These are phyloP conservation scores for Vombatus ursinus DNA, from an alignment of 2,113 vertebrate genomes.

Conservation along the genomic window DNA sequence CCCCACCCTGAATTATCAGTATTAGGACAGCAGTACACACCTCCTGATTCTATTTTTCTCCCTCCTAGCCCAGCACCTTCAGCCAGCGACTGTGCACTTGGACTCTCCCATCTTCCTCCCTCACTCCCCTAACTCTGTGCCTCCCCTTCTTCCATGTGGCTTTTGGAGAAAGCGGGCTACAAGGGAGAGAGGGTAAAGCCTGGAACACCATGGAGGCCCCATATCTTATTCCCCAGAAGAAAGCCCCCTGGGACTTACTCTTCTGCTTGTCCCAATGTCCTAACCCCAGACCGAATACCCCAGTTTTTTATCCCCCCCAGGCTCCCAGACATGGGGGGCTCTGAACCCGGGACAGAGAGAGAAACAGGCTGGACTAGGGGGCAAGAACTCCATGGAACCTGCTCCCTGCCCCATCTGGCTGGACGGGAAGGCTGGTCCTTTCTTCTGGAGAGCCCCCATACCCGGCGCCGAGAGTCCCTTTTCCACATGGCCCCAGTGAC, in stretches of 20 bases:
- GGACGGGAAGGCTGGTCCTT: conserved; percentile 62
- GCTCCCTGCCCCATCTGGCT: conserved; percentile 72
- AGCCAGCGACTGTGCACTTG: neutral
- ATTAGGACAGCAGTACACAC: neutral
- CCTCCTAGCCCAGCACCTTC: neutral
- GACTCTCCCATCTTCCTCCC: neutral
- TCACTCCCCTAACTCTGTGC: neutral
- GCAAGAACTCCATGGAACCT: neutral
- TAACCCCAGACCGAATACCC: conserved; percentile 79
- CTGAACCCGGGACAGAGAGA: neutral
- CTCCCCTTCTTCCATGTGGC: conserved; percentile 65
- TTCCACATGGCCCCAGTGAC: conserved; percentile 64
- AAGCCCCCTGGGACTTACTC: neutral
- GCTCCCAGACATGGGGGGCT: neutral
- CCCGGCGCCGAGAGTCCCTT: conserved; percentile 81
- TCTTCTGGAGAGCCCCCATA: conserved; percentile 81
- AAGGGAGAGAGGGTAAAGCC: conserved; percentile 18
- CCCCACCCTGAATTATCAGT: neutral
- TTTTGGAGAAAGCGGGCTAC: conserved; percentile 69
- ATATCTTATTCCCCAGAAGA: conserved; percentile 47
- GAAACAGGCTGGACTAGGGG: neutral
- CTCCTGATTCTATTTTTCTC: neutral
- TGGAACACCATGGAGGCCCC: neutral
- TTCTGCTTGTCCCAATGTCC: conserved; percentile 71
- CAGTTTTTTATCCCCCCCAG: conserved; percentile 79